These are phyloP conservation scores for Mormyrops boulengeri DNA, from an alignment of 2,797 vertebrate species.

Conservation along the genomic window DNA sequence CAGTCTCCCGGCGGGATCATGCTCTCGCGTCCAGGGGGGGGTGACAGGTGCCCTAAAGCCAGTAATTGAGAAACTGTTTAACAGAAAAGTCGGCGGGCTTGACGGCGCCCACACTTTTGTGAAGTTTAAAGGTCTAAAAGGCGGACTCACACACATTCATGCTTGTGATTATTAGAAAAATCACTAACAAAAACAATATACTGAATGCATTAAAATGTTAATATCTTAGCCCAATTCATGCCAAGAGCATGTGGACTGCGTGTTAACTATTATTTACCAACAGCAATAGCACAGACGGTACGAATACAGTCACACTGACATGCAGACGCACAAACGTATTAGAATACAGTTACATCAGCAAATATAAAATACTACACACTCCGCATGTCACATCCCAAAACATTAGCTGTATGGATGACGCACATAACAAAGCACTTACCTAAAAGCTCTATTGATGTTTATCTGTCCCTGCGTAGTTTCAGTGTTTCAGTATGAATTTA, in stretches of 20 bases:
- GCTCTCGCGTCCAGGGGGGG: conserved; percentile 37
- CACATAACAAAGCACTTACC: conserved; percentile 15
- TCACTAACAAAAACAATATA: not conserved
- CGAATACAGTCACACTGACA: not conserved
- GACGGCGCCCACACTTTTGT: not conserved
- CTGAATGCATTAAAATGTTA: not conserved
- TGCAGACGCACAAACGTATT: not conserved
- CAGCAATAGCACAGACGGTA: not conserved
- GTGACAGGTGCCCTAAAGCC: conserved; percentile 18
- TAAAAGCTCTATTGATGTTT: not conserved
- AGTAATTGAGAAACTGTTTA: not conserved
- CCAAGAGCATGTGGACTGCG: not conserved
- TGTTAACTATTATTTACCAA: conserved; percentile 1
- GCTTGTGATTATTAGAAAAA: not conserved
- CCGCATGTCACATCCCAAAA: not conserved
- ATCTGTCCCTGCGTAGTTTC: not conserved
- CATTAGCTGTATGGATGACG: not conserved
- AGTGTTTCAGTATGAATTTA: not conserved
- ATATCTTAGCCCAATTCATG: not conserved
- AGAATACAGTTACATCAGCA: not conserved
- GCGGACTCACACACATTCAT: not conserved
- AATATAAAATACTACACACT: not conserved
- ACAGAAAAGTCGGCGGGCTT: not conserved
- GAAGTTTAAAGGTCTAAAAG: not conserved
- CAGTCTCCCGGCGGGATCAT: conserved; percentile 79